These are phyloP conservation scores for Halcyon chelicuti DNA, from an alignment of 2,797 vertebrate species.

Conservation along the genomic window DNA sequence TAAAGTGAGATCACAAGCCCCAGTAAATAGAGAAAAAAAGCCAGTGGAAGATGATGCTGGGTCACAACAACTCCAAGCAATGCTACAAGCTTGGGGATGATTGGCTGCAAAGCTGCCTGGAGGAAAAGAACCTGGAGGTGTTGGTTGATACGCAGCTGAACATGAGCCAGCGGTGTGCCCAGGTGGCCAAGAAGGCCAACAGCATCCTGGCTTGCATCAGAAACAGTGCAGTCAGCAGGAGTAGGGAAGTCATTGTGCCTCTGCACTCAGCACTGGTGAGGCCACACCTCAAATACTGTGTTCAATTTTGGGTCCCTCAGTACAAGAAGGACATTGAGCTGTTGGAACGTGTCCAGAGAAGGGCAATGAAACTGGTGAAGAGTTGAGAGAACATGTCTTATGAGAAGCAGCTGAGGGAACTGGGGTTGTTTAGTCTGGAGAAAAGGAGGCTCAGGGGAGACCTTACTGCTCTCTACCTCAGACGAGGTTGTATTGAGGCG, in stretches of 20 bases:
- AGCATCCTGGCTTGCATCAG: background rate
- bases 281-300: rapidly evolving
- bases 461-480: background rate
- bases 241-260: rapidly evolving
- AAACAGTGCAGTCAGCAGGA: background rate
- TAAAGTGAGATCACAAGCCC: background rate
- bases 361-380: rapidly evolving
- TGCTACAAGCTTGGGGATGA: background rate
- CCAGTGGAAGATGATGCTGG: background rate
- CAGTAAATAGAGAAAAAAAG: background rate
- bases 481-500: background rate
- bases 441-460: background rate
- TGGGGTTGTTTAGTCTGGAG: rapidly evolving
- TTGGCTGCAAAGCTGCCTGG: background rate
- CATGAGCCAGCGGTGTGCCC: background rate
- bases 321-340: background rate
- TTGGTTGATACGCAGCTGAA: rapidly evolving
- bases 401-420: background rate
- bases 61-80: background rate
- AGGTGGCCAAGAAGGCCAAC: background rate
- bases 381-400: background rate
- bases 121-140: background rate
- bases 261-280: rapidly evolving
- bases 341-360: rapidly evolving
- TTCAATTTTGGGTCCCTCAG: background rate